These are phyloP conservation scores for Megastigmus dorsalis DNA, from an alignment of 2,888 invertebrate genomes.

Conservation along the genomic window DNA sequence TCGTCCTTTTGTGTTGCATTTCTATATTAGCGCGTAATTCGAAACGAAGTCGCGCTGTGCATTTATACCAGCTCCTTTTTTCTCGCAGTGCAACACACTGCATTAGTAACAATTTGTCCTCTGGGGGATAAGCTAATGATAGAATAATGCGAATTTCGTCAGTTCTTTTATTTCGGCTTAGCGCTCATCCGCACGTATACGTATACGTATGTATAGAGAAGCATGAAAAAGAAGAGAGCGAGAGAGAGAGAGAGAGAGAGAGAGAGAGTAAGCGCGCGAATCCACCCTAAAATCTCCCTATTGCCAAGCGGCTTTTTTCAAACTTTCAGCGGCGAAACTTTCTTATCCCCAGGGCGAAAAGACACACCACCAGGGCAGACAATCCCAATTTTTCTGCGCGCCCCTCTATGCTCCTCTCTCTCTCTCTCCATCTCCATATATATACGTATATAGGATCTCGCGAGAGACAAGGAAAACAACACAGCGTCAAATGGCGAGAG, in stretches of 20 bases:
- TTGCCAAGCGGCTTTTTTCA: constrained; percentile 43
- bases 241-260: too few species aligned
- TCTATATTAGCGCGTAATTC: too few species aligned
- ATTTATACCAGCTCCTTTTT: too few species aligned
- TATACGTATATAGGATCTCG: too few species aligned
- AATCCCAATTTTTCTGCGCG: constrained; percentile 49
- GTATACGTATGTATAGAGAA: too few species aligned
- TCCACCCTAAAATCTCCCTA: constrained; percentile 41
- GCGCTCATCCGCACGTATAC: neutral
- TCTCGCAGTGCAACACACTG: too few species aligned
- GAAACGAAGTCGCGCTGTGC: too few species aligned
- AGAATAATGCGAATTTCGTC: constrained; percentile 18
- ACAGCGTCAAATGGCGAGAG: neutral
- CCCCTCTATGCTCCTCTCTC: neutral
- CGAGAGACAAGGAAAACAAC: constrained; percentile 35
- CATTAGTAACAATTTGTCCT: too few species aligned
- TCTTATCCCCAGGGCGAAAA: constrained; percentile 46
- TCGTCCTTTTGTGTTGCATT: too few species aligned
- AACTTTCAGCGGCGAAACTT: constrained; percentile 45
- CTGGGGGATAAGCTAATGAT: constrained; percentile 21
- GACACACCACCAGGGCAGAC: constrained; percentile 21
- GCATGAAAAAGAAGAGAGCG: neutral
- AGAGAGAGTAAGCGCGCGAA: constrained; percentile 31
- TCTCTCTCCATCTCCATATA: neutral
- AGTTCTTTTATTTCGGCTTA: constrained; percentile 16